Evolutionary conservation across 2,797 vertebrate genomes (phyloP), one percentile per base, ranked within the genome.

Genomic region (Todus mexicanus): DNA sequence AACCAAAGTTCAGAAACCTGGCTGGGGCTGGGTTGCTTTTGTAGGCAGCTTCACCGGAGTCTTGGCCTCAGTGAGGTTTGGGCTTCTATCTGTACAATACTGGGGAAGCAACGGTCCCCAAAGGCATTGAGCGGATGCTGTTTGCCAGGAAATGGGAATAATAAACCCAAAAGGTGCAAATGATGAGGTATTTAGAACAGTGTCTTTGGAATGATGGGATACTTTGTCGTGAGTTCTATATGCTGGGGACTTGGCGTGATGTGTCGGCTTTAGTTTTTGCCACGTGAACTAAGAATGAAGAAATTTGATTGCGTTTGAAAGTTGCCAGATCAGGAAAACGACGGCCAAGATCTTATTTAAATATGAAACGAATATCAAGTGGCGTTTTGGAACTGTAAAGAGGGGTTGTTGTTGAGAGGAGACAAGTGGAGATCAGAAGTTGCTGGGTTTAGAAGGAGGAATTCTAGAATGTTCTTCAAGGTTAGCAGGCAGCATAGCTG

Each of bases 401-500:
- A 74, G 51, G 84, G 63, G 48, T 75, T 75, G 47, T 84, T 86
- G 18, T 31, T 72, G 79, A 91, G 81, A 87, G 42, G 50, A 95
- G 65, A 59, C 70, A 73, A 91, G 23, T 27, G 73, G 77, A 91
- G 81, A 87, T 94, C 80, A 82, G 37, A 95, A 86, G 83, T 90
- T 78, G 68, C 2, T 95, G 51, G 25, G 33, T 90, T 95, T 92
- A 92, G 65, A 64, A 84, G 65, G 40, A 90, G 76, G 77, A 84
- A 83, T 83, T 92, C 74, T 84, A 73, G 91, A 93, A 94, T 96
- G 53, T 86, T 95, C 80, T 95, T 75, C 74, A 77, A 90, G 92
- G 91, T 93, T 92, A 95, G 69, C 59, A 37, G 17, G 21, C 93
- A 92, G 23, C 94, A 90, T 94, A 96, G 90, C 94, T 96, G 77